Evolutionary conservation across 2,797 vertebrate species (phyloP), one percentile per base, ranked within the genome.

Genomic region (Poecilia wingei): DNA sequence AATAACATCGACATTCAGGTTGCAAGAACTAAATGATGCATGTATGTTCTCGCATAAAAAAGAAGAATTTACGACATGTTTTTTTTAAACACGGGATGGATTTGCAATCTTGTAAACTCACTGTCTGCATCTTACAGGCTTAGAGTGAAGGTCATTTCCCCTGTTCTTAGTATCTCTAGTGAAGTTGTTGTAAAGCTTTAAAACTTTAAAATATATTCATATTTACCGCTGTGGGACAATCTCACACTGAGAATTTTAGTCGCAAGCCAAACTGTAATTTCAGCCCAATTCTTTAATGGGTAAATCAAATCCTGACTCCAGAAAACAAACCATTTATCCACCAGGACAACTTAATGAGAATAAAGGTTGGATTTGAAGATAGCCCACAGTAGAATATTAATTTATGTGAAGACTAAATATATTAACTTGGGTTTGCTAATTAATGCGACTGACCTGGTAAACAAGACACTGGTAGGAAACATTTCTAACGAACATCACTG

Each of bases 1-100:
- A 84, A 91, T 82, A 84, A 83, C 85, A 90, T 82, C 82, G 82
- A 80, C 69, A 57, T 72, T 82, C 9, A 71, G 46, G 57, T 75
- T 83, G 76, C 57, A 69, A 22, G 25, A 81, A 80, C 53, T 45
- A 73, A 82, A 83, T 46, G 7, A 3, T 79, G 6, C 14, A 1
- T 69, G 47, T 49, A 66, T 61, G 77, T 18, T 72, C 16, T 80
- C 25, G 33, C n/a, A 28, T 57, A 39, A 55, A 72, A 46, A 39
- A 43, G 69, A 14, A 71, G 1, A 7, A 2, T 28, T 69, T 76
- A n/a, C 10, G 10, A 25, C 9, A 6, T 53, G 57, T 31, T 41
- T 41, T 41, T 41, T 41, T 61, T 6, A 16, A 28, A 39, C 33
- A 68, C 43, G 8, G 25, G 25, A 41, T 69, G 25, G 39, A 69